Conservation (phyloP, 2,888 invertebrate species). For the Drosophila quinaria region DNA sequence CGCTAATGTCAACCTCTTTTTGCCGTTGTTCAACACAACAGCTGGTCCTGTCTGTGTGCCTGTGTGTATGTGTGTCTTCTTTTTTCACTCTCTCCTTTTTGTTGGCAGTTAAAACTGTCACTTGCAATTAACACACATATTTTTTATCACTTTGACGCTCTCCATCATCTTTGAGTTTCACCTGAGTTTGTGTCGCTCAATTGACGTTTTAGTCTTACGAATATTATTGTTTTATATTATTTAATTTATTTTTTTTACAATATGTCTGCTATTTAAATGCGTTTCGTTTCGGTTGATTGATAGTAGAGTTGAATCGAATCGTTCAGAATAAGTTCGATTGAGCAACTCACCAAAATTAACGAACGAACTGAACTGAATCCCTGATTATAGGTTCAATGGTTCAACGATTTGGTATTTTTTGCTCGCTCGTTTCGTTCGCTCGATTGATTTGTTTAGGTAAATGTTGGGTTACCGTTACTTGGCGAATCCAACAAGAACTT, state of each 20-base stretch:
- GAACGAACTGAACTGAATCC: too few relatives aligned
- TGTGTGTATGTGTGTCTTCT: conserved; percentile 15
- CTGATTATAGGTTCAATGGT: too few relatives aligned
- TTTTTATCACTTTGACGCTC: conserved; percentile 26
- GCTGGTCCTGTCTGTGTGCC: conserved; percentile 46
- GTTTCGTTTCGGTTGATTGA: conserved; percentile 69
- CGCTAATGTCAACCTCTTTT: conserved; percentile 61
- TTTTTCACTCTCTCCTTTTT: conserved; percentile 30
- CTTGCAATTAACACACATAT: conserved; percentile 41
- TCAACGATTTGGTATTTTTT: too few relatives aligned
- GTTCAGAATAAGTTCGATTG: too few relatives aligned
- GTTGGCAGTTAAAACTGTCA: conserved; percentile 61
- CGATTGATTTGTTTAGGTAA: too few relatives aligned
- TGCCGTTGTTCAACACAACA: conserved; percentile 61
- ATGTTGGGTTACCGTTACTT: conserved; percentile 9
- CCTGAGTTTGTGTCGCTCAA: neutral
- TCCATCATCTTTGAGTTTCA: conserved; percentile 22
- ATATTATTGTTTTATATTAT: conserved; percentile 14
- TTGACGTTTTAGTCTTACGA: neutral
- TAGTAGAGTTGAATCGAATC: conserved; percentile 45
- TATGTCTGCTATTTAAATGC: conserved; percentile 57
- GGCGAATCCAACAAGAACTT: conserved; percentile 41
- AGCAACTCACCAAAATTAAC: too few relatives aligned
- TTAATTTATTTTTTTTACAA: conserved; percentile 19
- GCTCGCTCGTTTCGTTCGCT: too few relatives aligned